Percentiles rank a stretch among this genome's conserved stretches.
Evolutionary conservation across 2,888 invertebrate species (phyloP).

Genomic region (Noctua janthe): DNA sequence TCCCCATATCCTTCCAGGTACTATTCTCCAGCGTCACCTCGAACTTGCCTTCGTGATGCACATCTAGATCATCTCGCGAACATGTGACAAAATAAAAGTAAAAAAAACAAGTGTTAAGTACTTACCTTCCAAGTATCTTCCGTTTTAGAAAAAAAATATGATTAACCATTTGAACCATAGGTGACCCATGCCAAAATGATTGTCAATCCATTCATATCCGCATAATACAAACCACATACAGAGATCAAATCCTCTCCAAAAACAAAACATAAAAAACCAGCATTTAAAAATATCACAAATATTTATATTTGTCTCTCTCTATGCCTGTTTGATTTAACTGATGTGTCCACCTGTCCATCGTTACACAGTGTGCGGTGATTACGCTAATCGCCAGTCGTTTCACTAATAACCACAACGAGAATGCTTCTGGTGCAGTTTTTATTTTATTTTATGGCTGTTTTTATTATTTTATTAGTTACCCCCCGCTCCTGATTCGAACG

Average conservation of each 20-base stretch:
- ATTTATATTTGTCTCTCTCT: slow-evolving; percentile 15
- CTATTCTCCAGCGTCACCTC: too few species aligned
- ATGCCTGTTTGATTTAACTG: slow-evolving; percentile 36
- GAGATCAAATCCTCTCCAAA: neutral
- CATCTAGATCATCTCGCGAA: too few species aligned
- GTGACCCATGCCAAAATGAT: neutral
- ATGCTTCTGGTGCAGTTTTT: slow-evolving; percentile 39
- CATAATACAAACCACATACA: neutral
- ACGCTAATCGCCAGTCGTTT: slow-evolving; percentile 60
- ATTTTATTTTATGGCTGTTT: slow-evolving; percentile 44
- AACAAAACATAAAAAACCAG: neutral
- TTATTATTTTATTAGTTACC: slow-evolving; percentile 9
- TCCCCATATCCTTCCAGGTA: too few species aligned
- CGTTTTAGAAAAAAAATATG: neutral
- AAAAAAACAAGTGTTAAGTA: neutral
- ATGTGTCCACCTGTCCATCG: slow-evolving; percentile 58
- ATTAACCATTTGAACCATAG: neutral
- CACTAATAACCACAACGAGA: slow-evolving; percentile 58
- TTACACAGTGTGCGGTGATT: slow-evolving; percentile 57
- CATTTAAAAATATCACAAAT: neutral
- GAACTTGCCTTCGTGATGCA: too few species aligned
- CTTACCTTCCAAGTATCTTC: neutral
- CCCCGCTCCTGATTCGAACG: neutral
- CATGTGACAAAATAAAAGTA: too few species aligned
- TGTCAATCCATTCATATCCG: neutral